A percentile compares a stretch with the other conserved stretches of the same genome.
Conservation (phyloP, 1,140 invertebrate species). For the Lerema accius region DNA sequence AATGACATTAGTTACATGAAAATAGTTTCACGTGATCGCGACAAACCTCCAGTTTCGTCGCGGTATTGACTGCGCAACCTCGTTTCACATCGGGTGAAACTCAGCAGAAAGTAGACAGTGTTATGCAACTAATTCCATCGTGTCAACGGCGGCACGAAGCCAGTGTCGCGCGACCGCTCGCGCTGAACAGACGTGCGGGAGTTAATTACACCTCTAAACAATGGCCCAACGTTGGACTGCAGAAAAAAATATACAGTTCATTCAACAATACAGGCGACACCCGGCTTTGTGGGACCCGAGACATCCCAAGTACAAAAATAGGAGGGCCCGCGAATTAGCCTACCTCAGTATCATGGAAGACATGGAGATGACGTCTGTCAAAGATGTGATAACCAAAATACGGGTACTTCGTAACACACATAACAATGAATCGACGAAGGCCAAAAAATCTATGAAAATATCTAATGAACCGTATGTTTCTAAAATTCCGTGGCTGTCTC, state of each 20-base stretch:
- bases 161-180: background rate
- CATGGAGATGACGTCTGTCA: slow-evolving; percentile 8
- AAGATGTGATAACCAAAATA: slow-evolving; percentile 9
- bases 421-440: slow-evolving; percentile 11
- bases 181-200: no score
- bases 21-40: no score
- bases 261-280: slow-evolving; percentile 1
- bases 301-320: slow-evolving; percentile 2
- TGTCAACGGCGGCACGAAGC: background rate
- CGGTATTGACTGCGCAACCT: no score
- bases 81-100: no score
- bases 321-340: background rate
- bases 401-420: slow-evolving; percentile 16
- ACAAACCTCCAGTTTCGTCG: no score
- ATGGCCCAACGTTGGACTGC: background rate
- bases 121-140: background rate
- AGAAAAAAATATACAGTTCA: slow-evolving; percentile 11
- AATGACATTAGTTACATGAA: no score
- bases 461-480: background rate
- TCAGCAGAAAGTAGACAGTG: background rate
- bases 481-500: slow-evolving; percentile 12
- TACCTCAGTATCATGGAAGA: background rate
- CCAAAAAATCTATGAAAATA: background rate
- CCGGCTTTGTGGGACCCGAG: slow-evolving; percentile 4
- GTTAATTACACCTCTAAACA: background rate